A percentile compares a stretch with the other conserved stretches of the same genome.
phyloP scores from a whole-genome alignment of 2,113 vertebrate genomes.

The Clarias batrachus region DNA sequence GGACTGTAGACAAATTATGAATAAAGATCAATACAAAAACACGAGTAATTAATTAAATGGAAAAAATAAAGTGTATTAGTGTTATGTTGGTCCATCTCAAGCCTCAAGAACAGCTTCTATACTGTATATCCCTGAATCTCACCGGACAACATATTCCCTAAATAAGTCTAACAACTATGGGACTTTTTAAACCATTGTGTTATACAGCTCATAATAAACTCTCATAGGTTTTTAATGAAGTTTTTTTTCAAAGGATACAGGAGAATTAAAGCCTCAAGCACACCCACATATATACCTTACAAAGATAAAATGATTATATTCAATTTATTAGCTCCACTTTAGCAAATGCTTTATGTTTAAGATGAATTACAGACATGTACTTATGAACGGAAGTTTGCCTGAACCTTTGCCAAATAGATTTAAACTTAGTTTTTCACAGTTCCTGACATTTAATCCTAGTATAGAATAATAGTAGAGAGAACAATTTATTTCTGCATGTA shows the following conservation, averaged over 20 bases:
- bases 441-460: too few species aligned
- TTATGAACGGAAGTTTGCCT: too few species aligned
- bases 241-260: background rate
- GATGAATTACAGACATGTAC: background rate
- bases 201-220: background rate
- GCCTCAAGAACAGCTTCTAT: background rate
- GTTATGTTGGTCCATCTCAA: background rate
- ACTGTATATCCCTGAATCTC: background rate
- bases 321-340: background rate
- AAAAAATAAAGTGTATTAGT: background rate
- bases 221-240: background rate
- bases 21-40: background rate
- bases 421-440: too few species aligned
- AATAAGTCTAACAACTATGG: background rate
- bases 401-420: too few species aligned
- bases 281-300: background rate
- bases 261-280: background rate
- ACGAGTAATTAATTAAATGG: background rate
- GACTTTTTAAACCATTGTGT: too few species aligned
- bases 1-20: constrained; percentile 54
- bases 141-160: background rate
- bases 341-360: background rate
- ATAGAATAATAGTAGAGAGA: too few species aligned
- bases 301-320: background rate
- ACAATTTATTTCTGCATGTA: too few species aligned